Percentiles rank a stretch among this genome's conserved stretches.
Conservation (phyloP, 2,888 invertebrate genomes). For the Ecliptopera silaceata region DNA sequence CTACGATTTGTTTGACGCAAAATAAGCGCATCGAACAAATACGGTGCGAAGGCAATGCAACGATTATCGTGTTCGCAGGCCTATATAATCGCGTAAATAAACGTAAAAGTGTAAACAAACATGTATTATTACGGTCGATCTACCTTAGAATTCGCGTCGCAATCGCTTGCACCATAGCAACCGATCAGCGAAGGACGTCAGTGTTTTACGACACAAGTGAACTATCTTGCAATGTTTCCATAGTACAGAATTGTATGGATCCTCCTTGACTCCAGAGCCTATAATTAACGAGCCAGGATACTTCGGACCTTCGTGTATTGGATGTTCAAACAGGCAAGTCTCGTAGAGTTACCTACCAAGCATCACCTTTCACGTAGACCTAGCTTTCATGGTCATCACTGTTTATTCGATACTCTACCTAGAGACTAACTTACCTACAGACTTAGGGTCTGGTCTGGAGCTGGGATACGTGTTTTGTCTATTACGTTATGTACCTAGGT, state of each 20-base stretch:
- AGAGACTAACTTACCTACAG: slow-evolving; percentile 4
- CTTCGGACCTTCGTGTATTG: slow-evolving; percentile 72
- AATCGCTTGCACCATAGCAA: slow-evolving; percentile 65
- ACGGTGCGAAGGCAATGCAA: slow-evolving; percentile 80
- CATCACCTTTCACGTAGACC: slow-evolving; percentile 52
- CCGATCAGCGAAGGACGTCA: slow-evolving; percentile 58
- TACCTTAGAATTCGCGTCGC: slow-evolving; percentile 48
- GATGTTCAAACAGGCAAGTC: slow-evolving; percentile 82
- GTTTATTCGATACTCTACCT: slow-evolving; percentile 48
- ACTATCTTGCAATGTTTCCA: slow-evolving; percentile 65
- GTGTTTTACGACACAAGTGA: slow-evolving; percentile 75
- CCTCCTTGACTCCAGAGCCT: slow-evolving; percentile 50
- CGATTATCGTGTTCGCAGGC: slow-evolving; percentile 77
- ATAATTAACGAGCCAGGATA: slow-evolving; percentile 64
- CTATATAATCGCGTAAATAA: slow-evolving; percentile 76
- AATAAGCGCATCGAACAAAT: slow-evolving; percentile 71
- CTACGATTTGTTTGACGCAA: slow-evolving; percentile 44
- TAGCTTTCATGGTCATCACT: slow-evolving; percentile 56
- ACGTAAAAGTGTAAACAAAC: slow-evolving; percentile 64
- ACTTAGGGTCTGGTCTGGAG: not conserved
- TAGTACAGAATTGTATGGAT: slow-evolving; percentile 58
- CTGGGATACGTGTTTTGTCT: too few relatives aligned
- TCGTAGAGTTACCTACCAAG: slow-evolving; percentile 59
- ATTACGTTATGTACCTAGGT: not conserved
- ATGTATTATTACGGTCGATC: slow-evolving; percentile 47